Conservation (phyloP, 2,113 vertebrate genomes). For the Hippoglossus stenolepis region DNA sequence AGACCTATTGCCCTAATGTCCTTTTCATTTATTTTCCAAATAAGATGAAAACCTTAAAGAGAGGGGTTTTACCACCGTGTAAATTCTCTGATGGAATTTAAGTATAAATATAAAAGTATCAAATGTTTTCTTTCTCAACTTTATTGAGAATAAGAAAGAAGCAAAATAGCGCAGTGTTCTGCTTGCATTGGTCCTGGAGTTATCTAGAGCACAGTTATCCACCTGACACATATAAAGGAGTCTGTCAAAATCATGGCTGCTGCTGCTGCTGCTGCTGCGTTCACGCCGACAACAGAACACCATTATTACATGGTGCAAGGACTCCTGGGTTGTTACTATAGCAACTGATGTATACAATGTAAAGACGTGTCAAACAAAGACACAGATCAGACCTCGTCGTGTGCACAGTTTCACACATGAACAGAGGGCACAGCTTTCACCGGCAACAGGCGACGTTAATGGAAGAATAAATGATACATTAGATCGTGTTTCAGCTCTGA, state of each 20-base stretch:
- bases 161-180: no score
- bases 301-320: slow-evolving; percentile 29
- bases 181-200: no score
- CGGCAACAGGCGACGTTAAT: slow-evolving; percentile 34
- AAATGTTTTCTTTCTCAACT: no score
- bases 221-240: slow-evolving; percentile 24
- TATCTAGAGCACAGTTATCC: slow-evolving; percentile 30
- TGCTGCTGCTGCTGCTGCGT: slow-evolving; percentile 17
- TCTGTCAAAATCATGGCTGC: slow-evolving; percentile 20
- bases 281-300: slow-evolving; percentile 26
- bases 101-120: no score
- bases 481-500: slow-evolving; percentile 48
- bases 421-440: slow-evolving; percentile 26
- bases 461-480: slow-evolving; percentile 44
- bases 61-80: no score
- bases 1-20: no score
- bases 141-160: no score
- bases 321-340: slow-evolving; percentile 48
- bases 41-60: no score
- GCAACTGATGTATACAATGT: slow-evolving; percentile 47
- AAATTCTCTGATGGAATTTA: no score
- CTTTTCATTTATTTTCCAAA: no score
- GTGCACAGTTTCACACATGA: neutral
- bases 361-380: slow-evolving; percentile 14
- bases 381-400: neutral